A percentile compares a stretch with the other conserved stretches of the same genome.
phyloP scores from a whole-genome alignment of 2,888 invertebrate species.

The Synergus japonicus region DNA sequence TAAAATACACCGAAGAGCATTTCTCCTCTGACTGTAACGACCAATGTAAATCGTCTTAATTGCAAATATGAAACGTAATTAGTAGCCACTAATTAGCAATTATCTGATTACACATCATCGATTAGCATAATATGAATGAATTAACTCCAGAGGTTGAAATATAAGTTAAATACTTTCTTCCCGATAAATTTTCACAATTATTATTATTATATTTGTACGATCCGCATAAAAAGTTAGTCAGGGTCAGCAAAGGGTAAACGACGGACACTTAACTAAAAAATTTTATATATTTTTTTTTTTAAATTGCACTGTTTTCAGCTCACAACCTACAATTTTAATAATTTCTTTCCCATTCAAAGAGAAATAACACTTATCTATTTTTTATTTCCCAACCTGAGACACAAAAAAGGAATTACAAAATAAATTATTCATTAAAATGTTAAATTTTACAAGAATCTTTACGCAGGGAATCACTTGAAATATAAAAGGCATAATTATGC shows the following conservation, averaged over 20 bases:
- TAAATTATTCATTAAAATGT: too few relatives aligned
- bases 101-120: not conserved
- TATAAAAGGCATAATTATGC: not conserved
- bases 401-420: too few relatives aligned
- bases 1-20: not conserved
- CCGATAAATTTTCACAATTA: not conserved
- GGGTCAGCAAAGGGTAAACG: too few relatives aligned
- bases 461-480: too few relatives aligned
- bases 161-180: not conserved
- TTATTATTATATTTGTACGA: not conserved
- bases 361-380: too few relatives aligned
- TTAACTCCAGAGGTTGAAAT: not conserved
- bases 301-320: too few relatives aligned
- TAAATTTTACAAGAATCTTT: too few relatives aligned
- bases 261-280: too few relatives aligned
- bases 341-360: too few relatives aligned
- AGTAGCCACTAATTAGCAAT: not conserved
- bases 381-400: not conserved
- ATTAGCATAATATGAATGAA: not conserved
- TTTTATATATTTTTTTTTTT: too few relatives aligned
- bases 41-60: not conserved
- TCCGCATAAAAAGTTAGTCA: too few relatives aligned
- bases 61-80: not conserved
- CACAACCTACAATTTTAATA: too few relatives aligned
- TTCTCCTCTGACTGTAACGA: not conserved